phyloP scores from a whole-genome alignment of 2,797 vertebrate genomes.

The Falco rusticolus region DNA sequence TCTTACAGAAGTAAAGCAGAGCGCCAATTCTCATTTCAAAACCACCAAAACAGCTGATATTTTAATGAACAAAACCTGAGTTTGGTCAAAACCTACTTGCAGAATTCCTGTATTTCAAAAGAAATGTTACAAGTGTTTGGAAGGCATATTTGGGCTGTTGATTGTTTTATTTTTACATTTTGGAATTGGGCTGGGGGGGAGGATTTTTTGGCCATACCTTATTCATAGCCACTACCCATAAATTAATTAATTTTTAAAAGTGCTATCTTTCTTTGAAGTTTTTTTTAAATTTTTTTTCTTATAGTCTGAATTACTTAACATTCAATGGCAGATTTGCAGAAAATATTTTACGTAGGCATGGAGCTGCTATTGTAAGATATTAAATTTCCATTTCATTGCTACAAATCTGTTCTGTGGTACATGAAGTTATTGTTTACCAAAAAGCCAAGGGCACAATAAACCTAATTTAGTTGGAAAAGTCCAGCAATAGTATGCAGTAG shows the following conservation, averaged over 20 bases:
- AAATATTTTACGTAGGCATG: neutral
- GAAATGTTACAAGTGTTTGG: neutral
- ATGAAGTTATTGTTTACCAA: neutral
- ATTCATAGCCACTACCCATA: neutral
- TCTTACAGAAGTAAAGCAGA: neutral
- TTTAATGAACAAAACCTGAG: neutral
- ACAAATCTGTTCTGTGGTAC: neutral
- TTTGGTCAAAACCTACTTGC: neutral
- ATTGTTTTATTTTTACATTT: neutral
- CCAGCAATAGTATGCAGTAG: neutral
- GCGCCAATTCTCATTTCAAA: neutral
- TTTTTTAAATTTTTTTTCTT: neutral
- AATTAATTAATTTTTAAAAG: neutral
- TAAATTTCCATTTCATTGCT: neutral
- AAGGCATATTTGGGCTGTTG: neutral
- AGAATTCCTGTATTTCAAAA: neutral
- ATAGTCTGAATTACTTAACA: neutral
- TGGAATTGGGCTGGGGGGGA: fast-evolving
- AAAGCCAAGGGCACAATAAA: neutral
- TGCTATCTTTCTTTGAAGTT: neutral
- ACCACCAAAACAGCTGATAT: neutral
- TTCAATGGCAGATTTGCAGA: neutral
- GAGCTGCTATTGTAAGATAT: neutral
- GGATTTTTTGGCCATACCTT: neutral
- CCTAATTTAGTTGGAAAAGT: neutral